Evolutionary conservation across 1,140 invertebrate genomes (phyloP), one percentile per base, ranked within the genome.

Genomic region (Pissodes strobi): DNA sequence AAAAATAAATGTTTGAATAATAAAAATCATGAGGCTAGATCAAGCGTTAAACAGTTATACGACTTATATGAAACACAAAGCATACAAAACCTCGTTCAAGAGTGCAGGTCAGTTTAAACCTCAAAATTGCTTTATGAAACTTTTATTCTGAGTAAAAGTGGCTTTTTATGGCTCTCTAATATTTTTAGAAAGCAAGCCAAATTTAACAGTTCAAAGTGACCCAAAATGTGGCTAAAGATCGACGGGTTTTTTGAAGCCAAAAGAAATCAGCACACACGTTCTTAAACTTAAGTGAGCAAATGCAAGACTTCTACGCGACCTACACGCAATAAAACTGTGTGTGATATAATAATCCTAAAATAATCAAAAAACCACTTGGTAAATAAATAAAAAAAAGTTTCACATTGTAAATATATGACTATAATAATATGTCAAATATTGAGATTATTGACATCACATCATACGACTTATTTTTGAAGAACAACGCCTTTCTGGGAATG

Each of bases 391-490:
- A 58, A 38, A 63, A 66, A 49, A 25, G 27, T 41, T n/a, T 59
- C 52, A 69, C 59, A 63, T 60, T 69, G 64, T 69, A 70, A 70
- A 69, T 69, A 67, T 62, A 62, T 60, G 58, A 71, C 64, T 69
- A 71, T 69, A 48, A 56, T 52, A 56, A 67, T 73, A 68, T 74
- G 59, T 74, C 71, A 69, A 69, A 72, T 68, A 67, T 72, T 73
- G 73, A 74, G 73, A 74, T 74, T 77, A 74, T 76, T 74, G 72
- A 78, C 74, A 78, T 78, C 76, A 78, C 75, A 77, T 64, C 41
- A 48, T 76, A 69, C 64, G 76, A 75, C 71, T 75, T n/a, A n/a
- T 5, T 45, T 57, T 76, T 74, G 72, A 75, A 77, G 73, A 76
- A 74, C 71, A 72, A 71, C 43, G 56, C 58, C 65, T 38, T 52